These are phyloP conservation scores for Orius insidiosus DNA, from an alignment of 1,140 invertebrate species.

Conservation along the genomic window DNA sequence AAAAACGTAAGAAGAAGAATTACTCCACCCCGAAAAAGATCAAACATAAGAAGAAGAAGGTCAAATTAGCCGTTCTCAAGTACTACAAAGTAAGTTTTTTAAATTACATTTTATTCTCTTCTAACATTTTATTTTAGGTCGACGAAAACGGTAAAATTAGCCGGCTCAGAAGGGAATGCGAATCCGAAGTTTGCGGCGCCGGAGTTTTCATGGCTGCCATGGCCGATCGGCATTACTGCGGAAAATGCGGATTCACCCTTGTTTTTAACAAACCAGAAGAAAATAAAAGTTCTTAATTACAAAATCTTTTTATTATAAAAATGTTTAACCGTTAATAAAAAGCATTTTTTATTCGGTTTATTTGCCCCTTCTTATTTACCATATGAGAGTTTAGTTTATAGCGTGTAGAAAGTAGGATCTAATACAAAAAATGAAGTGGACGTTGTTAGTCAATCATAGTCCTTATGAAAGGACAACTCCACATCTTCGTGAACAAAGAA, in stretches of 20 bases:
- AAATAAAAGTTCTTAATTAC: slow-evolving; percentile 9
- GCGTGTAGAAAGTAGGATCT: too few species aligned
- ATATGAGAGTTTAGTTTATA: too few species aligned
- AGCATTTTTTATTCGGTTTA: too few species aligned
- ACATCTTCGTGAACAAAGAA: too few species aligned
- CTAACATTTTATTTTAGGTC: slow-evolving; percentile 44
- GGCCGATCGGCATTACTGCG: slow-evolving; percentile 97
- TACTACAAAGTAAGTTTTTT: slow-evolving; percentile 78
- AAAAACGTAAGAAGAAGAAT: slow-evolving; percentile 99
- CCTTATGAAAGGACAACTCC: too few species aligned
- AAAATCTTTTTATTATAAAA: too few species aligned
- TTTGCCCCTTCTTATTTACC: too few species aligned
- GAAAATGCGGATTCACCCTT: slow-evolving; percentile 93
- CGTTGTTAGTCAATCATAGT: too few species aligned
- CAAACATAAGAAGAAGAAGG: slow-evolving; percentile 99
- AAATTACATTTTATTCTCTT: neutral
- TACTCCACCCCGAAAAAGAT: slow-evolving; percentile 99
- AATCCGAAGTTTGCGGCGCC: slow-evolving; percentile 87
- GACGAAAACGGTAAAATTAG: slow-evolving; percentile 99
- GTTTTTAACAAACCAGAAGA: slow-evolving; percentile 85
- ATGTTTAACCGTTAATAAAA: too few species aligned
- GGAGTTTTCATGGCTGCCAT: slow-evolving; percentile 99
- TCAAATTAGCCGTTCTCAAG: slow-evolving; percentile 94
- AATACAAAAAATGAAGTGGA: too few species aligned
- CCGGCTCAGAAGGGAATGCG: slow-evolving; percentile 85